Evolutionary conservation across 2,888 invertebrate genomes (phyloP).

Genomic region (Hypsopygia costalis): DNA sequence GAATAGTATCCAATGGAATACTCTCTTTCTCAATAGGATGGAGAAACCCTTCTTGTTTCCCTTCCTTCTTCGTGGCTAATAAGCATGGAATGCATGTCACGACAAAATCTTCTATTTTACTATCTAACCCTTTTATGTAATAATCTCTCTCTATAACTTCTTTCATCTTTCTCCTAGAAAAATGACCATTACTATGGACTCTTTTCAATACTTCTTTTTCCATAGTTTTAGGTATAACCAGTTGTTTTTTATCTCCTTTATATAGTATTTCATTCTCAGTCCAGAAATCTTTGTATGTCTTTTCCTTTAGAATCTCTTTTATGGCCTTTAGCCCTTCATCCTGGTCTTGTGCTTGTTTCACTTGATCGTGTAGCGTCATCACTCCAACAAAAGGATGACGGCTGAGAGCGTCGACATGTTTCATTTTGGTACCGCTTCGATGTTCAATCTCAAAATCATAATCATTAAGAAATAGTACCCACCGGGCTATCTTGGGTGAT

Average conservation of each 20-base stretch:
- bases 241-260: conserved; percentile 17
- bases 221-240: conserved; percentile 38
- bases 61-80: conserved; percentile 24
- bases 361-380: conserved; percentile 8
- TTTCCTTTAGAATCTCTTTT: conserved; percentile 15
- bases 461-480: conserved; percentile 17
- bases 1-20: conserved; percentile 26
- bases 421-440: conserved; percentile 14
- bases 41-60: conserved; percentile 27
- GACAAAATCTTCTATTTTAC: conserved; percentile 11
- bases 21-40: conserved; percentile 27
- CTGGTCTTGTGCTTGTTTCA: conserved; percentile 17
- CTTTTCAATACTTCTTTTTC: conserved; percentile 21
- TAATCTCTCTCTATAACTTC: conserved; percentile 24
- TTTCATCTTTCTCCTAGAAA: conserved; percentile 17
- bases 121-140: conserved; percentile 20
- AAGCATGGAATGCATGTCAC: conserved; percentile 13
- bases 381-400: conserved; percentile 9
- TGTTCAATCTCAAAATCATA: conserved; percentile 17
- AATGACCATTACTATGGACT: conserved; percentile 24
- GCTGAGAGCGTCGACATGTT: conserved; percentile 20
- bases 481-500: conserved; percentile 15
- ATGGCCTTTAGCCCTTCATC: conserved; percentile 23
- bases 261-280: conserved; percentile 22
- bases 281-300: conserved; percentile 18